A percentile compares a stretch with the other conserved stretches of the same genome.
phyloP scores from a whole-genome alignment of 2,888 invertebrate species.

The Cosmopolites sordidus region DNA sequence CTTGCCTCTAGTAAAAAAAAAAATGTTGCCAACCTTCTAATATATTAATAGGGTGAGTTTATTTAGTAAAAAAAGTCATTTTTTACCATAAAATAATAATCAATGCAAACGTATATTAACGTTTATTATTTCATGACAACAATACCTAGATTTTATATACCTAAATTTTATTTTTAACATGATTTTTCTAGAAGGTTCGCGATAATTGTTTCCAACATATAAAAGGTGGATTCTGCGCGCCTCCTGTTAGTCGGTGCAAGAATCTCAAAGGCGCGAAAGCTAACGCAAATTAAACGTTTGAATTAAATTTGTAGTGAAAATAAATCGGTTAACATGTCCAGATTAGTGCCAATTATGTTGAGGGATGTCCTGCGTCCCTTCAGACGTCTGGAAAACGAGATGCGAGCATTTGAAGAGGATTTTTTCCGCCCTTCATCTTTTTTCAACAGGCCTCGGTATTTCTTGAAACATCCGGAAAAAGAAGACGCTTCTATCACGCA shows the following conservation, averaged over 20 bases:
- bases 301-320: conserved; percentile 31
- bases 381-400: conserved; percentile 37
- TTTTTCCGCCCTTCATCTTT: conserved; percentile 28
- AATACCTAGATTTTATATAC: too few relatives aligned
- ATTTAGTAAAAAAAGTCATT: too few relatives aligned
- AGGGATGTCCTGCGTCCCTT: conserved; percentile 36
- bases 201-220: too few relatives aligned
- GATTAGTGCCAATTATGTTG: conserved; percentile 32
- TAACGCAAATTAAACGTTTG: neutral
- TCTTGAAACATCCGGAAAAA: conserved; percentile 43
- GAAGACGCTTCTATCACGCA: conserved; percentile 46
- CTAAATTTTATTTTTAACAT: too few relatives aligned
- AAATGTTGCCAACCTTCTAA: too few relatives aligned
- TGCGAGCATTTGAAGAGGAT: conserved; percentile 33
- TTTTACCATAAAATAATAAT: too few relatives aligned
- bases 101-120: too few relatives aligned
- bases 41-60: too few relatives aligned
- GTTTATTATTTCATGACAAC: too few relatives aligned
- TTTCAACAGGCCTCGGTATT: conserved; percentile 27
- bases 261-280: neutral
- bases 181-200: too few relatives aligned
- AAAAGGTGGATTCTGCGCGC: neutral
- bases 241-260: neutral
- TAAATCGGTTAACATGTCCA: conserved; percentile 31
- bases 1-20: too few relatives aligned